These are phyloP conservation scores for Aethes cnicana DNA, from an alignment of 2,888 invertebrate genomes.

Conservation along the genomic window DNA sequence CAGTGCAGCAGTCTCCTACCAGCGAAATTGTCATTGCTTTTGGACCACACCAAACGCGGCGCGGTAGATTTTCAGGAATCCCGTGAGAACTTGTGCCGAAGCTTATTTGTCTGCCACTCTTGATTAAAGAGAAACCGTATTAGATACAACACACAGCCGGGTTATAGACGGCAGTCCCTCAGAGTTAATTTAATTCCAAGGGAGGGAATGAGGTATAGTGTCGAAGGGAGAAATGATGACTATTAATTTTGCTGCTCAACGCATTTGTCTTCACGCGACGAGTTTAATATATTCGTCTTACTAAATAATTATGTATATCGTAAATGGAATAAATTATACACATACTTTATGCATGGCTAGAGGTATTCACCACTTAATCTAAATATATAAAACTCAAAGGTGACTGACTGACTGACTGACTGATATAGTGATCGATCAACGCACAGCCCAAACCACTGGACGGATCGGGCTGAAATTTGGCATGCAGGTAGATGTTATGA, in stretches of 20 bases:
- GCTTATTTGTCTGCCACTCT: conserved; percentile 45
- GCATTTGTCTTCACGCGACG: not conserved
- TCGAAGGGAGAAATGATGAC: not conserved
- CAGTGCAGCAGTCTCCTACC: too few species aligned
- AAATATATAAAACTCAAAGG: too few species aligned
- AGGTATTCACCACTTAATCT: too few species aligned
- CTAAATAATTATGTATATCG: too few species aligned
- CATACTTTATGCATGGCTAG: too few species aligned
- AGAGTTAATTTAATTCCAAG: not conserved
- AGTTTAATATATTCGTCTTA: not conserved
- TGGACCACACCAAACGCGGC: conserved; percentile 6
- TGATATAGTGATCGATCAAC: too few species aligned
- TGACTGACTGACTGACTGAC: too few species aligned
- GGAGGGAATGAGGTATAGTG: not conserved
- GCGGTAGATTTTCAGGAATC: conserved; percentile 36
- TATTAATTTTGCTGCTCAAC: not conserved
- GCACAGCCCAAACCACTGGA: too few species aligned
- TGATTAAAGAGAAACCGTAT: conserved; percentile 40
- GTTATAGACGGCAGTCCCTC: conserved; percentile 8
- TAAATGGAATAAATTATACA: too few species aligned
- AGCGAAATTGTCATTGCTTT: too few species aligned
- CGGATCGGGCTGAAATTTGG: too few species aligned
- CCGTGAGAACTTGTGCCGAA: conserved; percentile 28
- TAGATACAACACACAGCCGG: conserved; percentile 11
- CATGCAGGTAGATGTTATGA: too few species aligned